Evolutionary conservation across 2,888 invertebrate genomes (phyloP), one percentile per base, ranked within the genome.

Genomic region (Drosophila buzzatii): DNA sequence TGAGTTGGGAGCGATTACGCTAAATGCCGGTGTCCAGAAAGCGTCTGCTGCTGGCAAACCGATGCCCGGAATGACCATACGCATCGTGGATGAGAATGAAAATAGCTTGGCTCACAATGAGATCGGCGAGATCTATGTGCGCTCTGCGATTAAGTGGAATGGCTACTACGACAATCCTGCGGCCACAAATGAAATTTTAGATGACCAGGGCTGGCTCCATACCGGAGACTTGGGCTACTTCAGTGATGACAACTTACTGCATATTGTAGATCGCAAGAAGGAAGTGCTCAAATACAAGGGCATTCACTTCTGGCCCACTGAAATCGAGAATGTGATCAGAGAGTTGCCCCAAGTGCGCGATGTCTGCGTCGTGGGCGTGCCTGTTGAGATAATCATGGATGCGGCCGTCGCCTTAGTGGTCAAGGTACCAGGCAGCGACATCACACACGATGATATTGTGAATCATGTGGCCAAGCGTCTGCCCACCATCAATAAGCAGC

Each of bases 161-260:
- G 93, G 93, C 0, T 93, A 93, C 58, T 91, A 87, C 56, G 71
- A 78, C 6, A 88, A 92, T 65, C 70, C 78, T 2, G 68, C 49
- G 23, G 88, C 80, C n/a, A 91, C 91, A 6, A 66, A 70, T 10
- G 49, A 65, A 20, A 71, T 82, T 5, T 73, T 79, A 23, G 91
- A 91, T 56, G 55, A 55, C 2, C 69, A 91, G 4, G 90, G 91
- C 27, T 93, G 91, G 91, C 67, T 91, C 5, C 87, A 86, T 16
- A 87, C 91, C 0, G 92, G 93, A 0, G 93, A 93, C 69, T 57
- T 92, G 63, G 93, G 92, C 5, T 88, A 87, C 60, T 89, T 92
- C 65, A 91, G 91, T 61, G 79, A 89, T 3, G 76, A 90, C 4
- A 85, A 90, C 12, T 75, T 58, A 56, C 61, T 92, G 14, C 87